phyloP scores from a whole-genome alignment of 2,113 vertebrate species.

The Emberiza fucata region DNA sequence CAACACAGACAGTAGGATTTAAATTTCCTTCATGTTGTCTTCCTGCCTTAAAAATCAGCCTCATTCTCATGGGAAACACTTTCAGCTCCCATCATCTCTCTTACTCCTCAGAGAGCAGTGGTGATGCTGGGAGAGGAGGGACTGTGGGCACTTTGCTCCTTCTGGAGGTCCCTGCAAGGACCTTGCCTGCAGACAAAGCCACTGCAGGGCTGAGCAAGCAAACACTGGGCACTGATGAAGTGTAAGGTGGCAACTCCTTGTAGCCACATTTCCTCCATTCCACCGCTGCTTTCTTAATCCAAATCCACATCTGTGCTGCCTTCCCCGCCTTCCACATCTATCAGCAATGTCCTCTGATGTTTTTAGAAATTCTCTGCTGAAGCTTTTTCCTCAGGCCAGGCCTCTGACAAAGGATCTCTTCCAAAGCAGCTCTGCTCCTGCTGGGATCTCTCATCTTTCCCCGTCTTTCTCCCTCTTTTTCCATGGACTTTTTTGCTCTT shows the following conservation, averaged over 20 bases:
- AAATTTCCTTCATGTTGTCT: background rate
- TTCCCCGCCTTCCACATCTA: background rate
- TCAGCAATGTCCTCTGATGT: background rate
- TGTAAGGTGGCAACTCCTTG: background rate
- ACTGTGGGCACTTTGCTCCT: background rate
- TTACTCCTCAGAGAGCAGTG: background rate
- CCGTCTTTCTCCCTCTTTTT: background rate
- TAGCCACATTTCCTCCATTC: background rate
- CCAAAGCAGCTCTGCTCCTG: background rate
- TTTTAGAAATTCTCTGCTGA: background rate
- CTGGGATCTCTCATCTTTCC: background rate
- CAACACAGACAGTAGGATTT: background rate
- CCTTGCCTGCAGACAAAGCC: background rate
- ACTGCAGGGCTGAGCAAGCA: background rate
- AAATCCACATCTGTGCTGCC: background rate
- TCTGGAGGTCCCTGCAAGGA: background rate
- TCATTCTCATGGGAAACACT: constrained; percentile 25
- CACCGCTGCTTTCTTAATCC: background rate
- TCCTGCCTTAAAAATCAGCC: background rate
- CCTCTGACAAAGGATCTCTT: background rate
- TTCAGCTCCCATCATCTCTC: background rate
- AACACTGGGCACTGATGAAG: background rate
- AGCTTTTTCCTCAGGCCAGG: background rate
- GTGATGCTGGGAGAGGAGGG: background rate
- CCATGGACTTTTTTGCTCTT: too few species aligned